Percentiles rank a stretch among this genome's conserved stretches.
These are phyloP conservation scores for Pristionchus exspectatus DNA, from an alignment of 2,888 invertebrate genomes.

Conservation along the genomic window DNA sequence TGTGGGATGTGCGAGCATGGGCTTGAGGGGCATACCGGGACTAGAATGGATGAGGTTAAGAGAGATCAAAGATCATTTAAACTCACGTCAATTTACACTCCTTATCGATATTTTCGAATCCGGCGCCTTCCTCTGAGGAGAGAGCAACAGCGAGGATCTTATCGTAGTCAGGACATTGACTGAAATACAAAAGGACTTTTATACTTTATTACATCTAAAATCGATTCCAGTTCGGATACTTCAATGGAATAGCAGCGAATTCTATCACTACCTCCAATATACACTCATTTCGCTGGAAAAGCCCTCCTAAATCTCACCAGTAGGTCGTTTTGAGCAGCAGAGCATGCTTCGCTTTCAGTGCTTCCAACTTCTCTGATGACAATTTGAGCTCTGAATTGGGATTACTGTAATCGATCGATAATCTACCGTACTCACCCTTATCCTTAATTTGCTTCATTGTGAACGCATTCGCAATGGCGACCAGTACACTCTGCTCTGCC, in stretches of 20 bases:
- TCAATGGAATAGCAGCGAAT: not conserved
- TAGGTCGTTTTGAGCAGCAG: constrained; percentile 92
- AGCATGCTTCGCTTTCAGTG: constrained; percentile 86
- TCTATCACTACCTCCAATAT: not conserved
- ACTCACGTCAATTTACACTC: constrained; percentile 92
- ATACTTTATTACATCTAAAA: no score
- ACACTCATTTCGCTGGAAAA: not conserved
- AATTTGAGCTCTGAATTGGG: constrained; percentile 77
- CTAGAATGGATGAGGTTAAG: not conserved
- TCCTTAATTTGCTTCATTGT: constrained; percentile 69
- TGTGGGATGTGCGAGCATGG: constrained; percentile 98
- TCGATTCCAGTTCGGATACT: not conserved
- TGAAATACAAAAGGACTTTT: constrained; percentile 79
- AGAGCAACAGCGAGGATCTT: constrained; percentile 88
- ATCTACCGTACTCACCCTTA: constrained; percentile 55
- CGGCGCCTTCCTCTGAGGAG: constrained; percentile 82
- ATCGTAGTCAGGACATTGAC: constrained; percentile 96
- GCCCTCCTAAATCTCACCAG: constrained; percentile 83
- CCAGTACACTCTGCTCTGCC: constrained; percentile 94
- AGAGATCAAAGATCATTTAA: not conserved
- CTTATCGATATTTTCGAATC: constrained; percentile 86
- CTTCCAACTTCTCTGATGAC: constrained; percentile 86
- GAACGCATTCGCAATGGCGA: constrained; percentile 90
- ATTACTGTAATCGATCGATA: not conserved
- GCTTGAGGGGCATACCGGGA: constrained; percentile 90